phyloP scores from a whole-genome alignment of 2,888 invertebrate genomes.

The Theodoxus fluviatilis region DNA sequence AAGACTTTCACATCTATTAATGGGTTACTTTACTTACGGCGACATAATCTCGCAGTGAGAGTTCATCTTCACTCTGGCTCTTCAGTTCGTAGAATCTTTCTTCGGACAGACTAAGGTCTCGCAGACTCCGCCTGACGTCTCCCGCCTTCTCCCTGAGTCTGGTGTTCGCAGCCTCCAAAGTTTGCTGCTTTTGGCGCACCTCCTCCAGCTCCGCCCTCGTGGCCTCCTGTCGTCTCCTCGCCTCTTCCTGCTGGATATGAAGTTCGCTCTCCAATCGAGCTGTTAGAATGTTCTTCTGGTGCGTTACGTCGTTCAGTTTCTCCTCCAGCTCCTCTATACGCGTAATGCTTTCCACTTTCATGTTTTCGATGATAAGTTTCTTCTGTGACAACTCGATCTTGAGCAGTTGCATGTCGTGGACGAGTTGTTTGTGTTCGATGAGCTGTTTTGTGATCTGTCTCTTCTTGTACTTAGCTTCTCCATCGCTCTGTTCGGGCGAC shows the following conservation, averaged over 20 bases:
- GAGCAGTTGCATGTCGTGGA: conserved; percentile 64
- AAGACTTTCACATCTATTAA: too few relatives aligned
- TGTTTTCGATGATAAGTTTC: conserved; percentile 60
- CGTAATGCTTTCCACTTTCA: conserved; percentile 62
- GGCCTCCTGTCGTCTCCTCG: conserved; percentile 55
- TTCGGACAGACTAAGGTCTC: conserved; percentile 59
- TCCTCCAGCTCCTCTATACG: conserved; percentile 64
- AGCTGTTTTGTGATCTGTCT: conserved; percentile 57
- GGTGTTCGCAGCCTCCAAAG: conserved; percentile 63
- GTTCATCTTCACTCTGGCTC: conserved; percentile 51
- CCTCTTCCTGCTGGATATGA: conserved; percentile 62
- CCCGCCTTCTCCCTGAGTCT: conserved; percentile 61
- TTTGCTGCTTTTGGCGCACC: conserved; percentile 57
- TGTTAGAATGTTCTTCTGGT: conserved; percentile 63
- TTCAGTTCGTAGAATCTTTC: conserved; percentile 58
- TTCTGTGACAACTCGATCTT: conserved; percentile 65
- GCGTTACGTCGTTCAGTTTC: conserved; percentile 60
- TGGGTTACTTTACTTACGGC: conserved; percentile 53
- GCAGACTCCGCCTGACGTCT: conserved; percentile 55
- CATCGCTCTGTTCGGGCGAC: conserved; percentile 53
- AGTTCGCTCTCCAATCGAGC: conserved; percentile 61
- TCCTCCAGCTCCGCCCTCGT: conserved; percentile 59
- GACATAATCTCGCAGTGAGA: conserved; percentile 62
- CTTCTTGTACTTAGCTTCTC: conserved; percentile 43
- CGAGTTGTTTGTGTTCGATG: conserved; percentile 62